These are phyloP conservation scores for Plodia interpunctella DNA, from an alignment of 1,140 invertebrate genomes.

Conservation along the genomic window DNA sequence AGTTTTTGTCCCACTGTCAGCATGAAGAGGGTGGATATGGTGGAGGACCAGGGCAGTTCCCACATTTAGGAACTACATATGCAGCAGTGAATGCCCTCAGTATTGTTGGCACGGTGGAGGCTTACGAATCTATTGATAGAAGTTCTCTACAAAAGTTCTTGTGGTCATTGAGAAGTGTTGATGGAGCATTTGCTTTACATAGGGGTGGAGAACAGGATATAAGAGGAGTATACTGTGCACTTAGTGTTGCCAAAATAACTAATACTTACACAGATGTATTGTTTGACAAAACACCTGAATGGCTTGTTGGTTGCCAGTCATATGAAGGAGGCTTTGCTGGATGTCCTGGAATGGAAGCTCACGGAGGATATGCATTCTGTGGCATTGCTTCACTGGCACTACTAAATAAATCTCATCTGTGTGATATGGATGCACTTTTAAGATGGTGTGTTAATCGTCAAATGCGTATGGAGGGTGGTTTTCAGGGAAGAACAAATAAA, in stretches of 20 bases:
- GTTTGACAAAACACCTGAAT: constrained; percentile 92
- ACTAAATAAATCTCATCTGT: constrained; percentile 87
- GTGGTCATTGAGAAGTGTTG: constrained; percentile 84
- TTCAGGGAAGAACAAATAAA: constrained; percentile 98
- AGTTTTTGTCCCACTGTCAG: constrained; percentile 88
- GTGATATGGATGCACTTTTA: constrained; percentile 88
- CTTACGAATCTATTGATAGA: constrained; percentile 92
- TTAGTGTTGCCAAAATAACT: constrained; percentile 92
- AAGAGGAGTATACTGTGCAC: constrained; percentile 95
- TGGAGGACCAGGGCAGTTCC: constrained; percentile 93
- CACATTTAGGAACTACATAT: constrained; percentile 98
- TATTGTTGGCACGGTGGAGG: constrained; percentile 91
- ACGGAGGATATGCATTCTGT: constrained; percentile 99
- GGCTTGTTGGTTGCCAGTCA: constrained; percentile 96
- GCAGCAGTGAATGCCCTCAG: constrained; percentile 96
- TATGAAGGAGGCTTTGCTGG: constrained; percentile 99
- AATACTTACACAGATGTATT: constrained; percentile 86
- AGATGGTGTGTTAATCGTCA: constrained; percentile 93
- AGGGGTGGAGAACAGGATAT: constrained; percentile 97
- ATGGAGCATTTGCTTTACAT: constrained; percentile 95
- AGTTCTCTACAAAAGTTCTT: constrained; percentile 87
- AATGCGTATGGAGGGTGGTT: constrained; percentile 94
- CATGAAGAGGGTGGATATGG: constrained; percentile 92
- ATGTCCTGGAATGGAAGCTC: constrained; percentile 96
- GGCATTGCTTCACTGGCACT: constrained; percentile 92